phyloP scores from a whole-genome alignment of 2,113 vertebrate genomes.

The Mohoua ochrocephala region DNA sequence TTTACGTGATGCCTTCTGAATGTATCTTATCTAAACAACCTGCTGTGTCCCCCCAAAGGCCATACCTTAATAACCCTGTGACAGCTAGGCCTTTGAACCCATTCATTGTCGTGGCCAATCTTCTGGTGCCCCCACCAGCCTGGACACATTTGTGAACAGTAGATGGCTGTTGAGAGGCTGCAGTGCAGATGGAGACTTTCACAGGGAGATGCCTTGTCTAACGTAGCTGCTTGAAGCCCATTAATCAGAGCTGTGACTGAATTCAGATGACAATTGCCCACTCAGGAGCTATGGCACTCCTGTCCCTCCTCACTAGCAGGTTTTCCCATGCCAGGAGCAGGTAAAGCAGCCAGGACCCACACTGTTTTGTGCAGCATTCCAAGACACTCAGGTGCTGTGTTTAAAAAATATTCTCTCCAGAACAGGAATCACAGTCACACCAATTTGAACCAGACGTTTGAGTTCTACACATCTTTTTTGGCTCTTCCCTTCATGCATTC shows the following conservation, averaged over 20 bases:
- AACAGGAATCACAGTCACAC: background rate
- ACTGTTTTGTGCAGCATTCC: background rate
- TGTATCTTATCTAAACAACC: constrained; percentile 49
- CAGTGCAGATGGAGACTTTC: constrained; percentile 22
- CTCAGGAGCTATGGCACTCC: background rate
- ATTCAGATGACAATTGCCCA: background rate
- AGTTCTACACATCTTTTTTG: background rate
- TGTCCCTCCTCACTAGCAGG: background rate
- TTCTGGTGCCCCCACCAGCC: background rate
- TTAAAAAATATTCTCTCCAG: background rate
- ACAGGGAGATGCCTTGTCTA: background rate
- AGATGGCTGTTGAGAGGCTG: background rate
- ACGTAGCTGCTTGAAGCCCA: background rate
- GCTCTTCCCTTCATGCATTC: background rate
- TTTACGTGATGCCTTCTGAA: background rate
- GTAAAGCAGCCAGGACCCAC: background rate
- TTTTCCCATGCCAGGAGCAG: background rate
- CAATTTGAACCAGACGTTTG: background rate
- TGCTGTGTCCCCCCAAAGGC: background rate
- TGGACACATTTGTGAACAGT: background rate
- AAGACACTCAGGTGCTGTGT: no score
- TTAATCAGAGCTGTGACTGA: background rate
- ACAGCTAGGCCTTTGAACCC: background rate
- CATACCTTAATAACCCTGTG: background rate
- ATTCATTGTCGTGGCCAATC: background rate